Conservation (phyloP, 2,797 vertebrate genomes). For the Chromobotia macracanthus region DNA sequence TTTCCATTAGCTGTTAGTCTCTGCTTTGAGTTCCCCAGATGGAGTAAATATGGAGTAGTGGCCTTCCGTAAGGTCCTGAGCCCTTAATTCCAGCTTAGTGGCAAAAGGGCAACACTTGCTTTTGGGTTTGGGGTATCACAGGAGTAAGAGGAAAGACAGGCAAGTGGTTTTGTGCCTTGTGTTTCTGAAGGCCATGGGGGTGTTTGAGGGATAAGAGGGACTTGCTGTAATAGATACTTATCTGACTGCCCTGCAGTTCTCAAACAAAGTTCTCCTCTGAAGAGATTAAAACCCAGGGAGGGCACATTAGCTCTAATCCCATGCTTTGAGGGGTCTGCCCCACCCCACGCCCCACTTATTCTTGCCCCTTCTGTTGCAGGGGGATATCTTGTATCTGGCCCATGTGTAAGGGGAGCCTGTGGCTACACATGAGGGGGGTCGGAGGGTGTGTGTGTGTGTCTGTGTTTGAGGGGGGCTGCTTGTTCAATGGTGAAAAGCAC, state of each 20-base stretch:
- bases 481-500: slow-evolving; percentile 76
- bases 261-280: slow-evolving; percentile 85
- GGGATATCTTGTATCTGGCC: slow-evolving; percentile 74
- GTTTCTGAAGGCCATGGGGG: slow-evolving; percentile 69
- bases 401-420: slow-evolving; percentile 75
- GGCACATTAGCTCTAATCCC: slow-evolving; percentile 88
- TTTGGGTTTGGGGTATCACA: slow-evolving; percentile 77
- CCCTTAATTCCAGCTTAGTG: slow-evolving; percentile 83
- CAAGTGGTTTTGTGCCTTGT: slow-evolving; percentile 80
- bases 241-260: slow-evolving; percentile 83
- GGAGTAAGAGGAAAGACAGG: slow-evolving; percentile 73
- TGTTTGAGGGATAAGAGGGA: slow-evolving; percentile 77
- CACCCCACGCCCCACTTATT: slow-evolving; percentile 74
- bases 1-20: slow-evolving; percentile 73
- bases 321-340: slow-evolving; percentile 81
- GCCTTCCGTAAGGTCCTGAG: slow-evolving; percentile 77
- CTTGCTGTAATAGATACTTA: slow-evolving; percentile 89
- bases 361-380: slow-evolving; percentile 74
- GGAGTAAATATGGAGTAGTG: slow-evolving; percentile 82
- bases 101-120: slow-evolving; percentile 81
- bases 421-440: slow-evolving; percentile 71
- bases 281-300: slow-evolving; percentile 86
- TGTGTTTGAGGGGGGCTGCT: slow-evolving; percentile 36
- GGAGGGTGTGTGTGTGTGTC: slow-evolving; percentile 58
- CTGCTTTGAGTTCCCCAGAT: slow-evolving; percentile 78